These are phyloP conservation scores for Zoanthus sansibaricus DNA, from an alignment of 92 coral and sea anemone genomes.

Conservation along the genomic window DNA sequence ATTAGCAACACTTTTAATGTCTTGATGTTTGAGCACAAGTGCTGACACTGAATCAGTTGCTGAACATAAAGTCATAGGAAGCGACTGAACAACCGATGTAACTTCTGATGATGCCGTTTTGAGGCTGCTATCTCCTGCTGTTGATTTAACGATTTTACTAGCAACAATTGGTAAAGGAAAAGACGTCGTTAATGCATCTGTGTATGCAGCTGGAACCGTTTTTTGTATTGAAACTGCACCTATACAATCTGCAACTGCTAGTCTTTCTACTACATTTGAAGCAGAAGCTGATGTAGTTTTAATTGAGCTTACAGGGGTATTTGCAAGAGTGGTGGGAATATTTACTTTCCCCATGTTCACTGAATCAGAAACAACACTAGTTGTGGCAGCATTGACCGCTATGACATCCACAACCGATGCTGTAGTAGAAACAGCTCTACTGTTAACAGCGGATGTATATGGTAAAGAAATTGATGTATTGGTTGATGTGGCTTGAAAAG, in stretches of 20 bases:
- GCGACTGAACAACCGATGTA: constrained; percentile 13
- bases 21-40: not conserved
- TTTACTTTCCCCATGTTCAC: not conserved
- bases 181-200: not conserved
- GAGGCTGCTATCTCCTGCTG: not conserved
- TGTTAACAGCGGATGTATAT: constrained; percentile 5
- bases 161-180: not conserved
- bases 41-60: not conserved
- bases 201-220: not conserved
- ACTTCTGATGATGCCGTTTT: constrained; percentile 2
- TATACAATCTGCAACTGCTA: not conserved
- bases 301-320: not conserved
- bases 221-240: not conserved
- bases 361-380: not conserved
- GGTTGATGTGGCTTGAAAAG: not conserved
- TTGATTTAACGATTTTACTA: not conserved
- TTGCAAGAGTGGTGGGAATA: not conserved
- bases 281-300: not conserved
- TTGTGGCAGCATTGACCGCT: not conserved
- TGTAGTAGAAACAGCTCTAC: not conserved
- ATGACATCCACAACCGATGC: not conserved
- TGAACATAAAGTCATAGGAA: constrained; percentile 18
- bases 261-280: not conserved
- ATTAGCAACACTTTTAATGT: not conserved
- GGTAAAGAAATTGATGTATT: not conserved